These are phyloP conservation scores for Thoracochromis brauschi DNA, from an alignment of 2,113 vertebrate species.

Conservation along the genomic window DNA sequence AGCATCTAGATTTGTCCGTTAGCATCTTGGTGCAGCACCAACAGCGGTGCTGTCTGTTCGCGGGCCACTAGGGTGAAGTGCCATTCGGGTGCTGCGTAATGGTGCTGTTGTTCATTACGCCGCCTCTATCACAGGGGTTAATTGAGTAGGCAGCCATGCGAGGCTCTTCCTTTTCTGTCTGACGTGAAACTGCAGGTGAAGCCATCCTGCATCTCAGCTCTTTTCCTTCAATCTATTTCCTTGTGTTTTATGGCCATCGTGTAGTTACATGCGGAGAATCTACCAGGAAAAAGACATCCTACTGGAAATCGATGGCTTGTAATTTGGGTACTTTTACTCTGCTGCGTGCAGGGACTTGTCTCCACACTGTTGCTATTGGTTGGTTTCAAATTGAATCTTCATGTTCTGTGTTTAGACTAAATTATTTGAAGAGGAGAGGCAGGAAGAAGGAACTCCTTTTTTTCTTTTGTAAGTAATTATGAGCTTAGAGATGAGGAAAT, in stretches of 20 bases:
- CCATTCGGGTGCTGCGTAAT: conserved; percentile 69
- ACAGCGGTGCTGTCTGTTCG: conserved; percentile 36
- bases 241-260: conserved; percentile 58
- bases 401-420: conserved; percentile 26
- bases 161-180: conserved; percentile 70
- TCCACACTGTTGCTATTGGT: conserved; percentile 30
- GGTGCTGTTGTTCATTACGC: conserved; percentile 77
- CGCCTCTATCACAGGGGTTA: conserved; percentile 76
- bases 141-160: conserved; percentile 81
- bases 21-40: conserved; percentile 1
- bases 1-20: conserved; percentile 25
- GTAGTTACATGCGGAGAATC: conserved; percentile 53
- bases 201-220: conserved; percentile 50
- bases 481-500: background rate
- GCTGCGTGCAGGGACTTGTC: conserved; percentile 26
- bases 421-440: conserved; percentile 24
- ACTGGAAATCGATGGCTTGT: conserved; percentile 66
- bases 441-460: conserved; percentile 3
- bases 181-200: conserved; percentile 75
- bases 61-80: conserved; percentile 62
- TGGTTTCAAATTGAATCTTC: conserved; percentile 45
- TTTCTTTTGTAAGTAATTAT: conserved; percentile 6
- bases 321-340: conserved; percentile 55
- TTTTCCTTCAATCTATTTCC: conserved; percentile 62
- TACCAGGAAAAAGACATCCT: conserved; percentile 52